Conservation (phyloP, 2,113 vertebrate genomes). For the Eubucco bourcierii region DNA sequence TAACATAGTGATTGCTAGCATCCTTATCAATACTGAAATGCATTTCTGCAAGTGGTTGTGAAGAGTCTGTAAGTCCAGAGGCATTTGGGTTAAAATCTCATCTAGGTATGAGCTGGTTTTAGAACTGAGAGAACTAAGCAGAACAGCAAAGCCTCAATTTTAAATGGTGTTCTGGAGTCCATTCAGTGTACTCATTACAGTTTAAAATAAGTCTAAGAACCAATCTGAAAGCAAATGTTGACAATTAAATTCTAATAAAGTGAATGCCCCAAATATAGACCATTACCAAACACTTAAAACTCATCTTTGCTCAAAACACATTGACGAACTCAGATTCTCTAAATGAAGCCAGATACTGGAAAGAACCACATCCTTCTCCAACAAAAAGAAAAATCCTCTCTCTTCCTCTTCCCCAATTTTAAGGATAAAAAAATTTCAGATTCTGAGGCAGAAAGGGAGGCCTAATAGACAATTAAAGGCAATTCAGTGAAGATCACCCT, state of each 20-base stretch:
- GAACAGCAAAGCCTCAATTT: too few species aligned
- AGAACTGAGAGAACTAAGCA: too few species aligned
- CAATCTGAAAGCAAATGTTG: background rate
- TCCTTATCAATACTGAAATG: background rate
- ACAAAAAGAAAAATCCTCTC: background rate
- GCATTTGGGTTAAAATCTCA: too few species aligned
- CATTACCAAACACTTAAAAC: background rate
- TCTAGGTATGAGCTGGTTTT: too few species aligned
- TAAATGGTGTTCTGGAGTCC: too few species aligned
- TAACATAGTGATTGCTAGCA: too few species aligned
- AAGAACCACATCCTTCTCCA: background rate
- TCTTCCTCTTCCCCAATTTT: background rate
- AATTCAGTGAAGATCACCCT: constrained; percentile 43
- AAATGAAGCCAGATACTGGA: background rate
- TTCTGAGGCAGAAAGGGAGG: background rate
- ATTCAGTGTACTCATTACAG: too few species aligned
- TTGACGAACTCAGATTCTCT: background rate
- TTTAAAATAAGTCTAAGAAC: background rate
- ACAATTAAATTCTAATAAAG: background rate
- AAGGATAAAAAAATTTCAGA: constrained; percentile 13
- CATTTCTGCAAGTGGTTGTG: too few species aligned
- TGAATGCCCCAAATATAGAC: background rate
- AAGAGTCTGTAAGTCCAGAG: too few species aligned
- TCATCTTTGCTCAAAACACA: background rate
- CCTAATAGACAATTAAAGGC: constrained; percentile 43